Evolutionary conservation across 92 coral and sea anemone genomes (phyloP), one percentile per base, ranked within the genome.

Genomic region (Blastomussa wellsi): DNA sequence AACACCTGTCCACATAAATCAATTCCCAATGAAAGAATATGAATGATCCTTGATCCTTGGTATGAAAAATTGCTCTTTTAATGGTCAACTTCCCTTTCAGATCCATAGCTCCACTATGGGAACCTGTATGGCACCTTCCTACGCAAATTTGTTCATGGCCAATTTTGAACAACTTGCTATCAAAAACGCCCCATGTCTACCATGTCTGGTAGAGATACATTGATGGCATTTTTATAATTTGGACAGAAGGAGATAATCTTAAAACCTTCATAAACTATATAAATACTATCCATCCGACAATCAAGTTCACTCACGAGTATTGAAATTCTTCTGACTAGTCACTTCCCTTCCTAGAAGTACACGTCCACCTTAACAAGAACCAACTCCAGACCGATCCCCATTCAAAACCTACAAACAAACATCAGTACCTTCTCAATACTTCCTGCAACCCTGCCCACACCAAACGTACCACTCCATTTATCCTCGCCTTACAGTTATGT

Each of bases 361-460:
- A 26, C 16, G 84, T 79, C 14, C 20, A 70, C 28, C 49, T 79
- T 16, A 47, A 22, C n/a, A 29, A 26, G 15, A 72, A 72, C 20
- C 31, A 51, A 47, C 24, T 79, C 32, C 22, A 26, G 28, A 79
- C 84, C 19, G 75, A 79, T 62, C 68, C 59, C 16, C 68, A 79
- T 28, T 15, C 72, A 28, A 79, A 79, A 57, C 84, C 84, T 15
- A 57, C 84, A 22, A 42, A 79, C 68, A 79, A 51, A 12, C 84
- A 79, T 64, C 84, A 55, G 59, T 79, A 79, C 59, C 76, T 79
- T 16, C 76, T 47, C 16, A 29, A 26, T 11, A 26, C 76, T 28
- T 79, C 84, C 20, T 55, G 84, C 53, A 72, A 79, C 49, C 75
- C 84, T 22, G 7, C 39, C 36, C 68, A 79, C 53, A 55, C 68